Evolutionary conservation across 2,888 invertebrate genomes (phyloP), one percentile per base, ranked within the genome.

Genomic region (Achlya flavicornis): DNA sequence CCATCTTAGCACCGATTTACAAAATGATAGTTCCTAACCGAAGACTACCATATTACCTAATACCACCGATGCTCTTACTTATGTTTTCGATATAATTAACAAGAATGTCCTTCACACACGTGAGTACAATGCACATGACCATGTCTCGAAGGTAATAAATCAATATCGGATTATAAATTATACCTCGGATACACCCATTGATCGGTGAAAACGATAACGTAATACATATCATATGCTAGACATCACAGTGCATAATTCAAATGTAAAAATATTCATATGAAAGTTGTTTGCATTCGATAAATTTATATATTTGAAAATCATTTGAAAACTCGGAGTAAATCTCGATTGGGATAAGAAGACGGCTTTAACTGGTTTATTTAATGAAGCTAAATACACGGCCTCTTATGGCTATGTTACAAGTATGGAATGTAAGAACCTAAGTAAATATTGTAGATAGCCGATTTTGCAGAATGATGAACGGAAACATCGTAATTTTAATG

Each of bases 191-290:
- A 35, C 35, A 35, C 35, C 7, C 4, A 16, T 48, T 48, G 53
- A 53, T 19, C 19, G 53, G 53, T 19, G 16, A 19, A 53, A 53
- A 53, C 38, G n/a, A 59, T 16, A 38, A 16, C 38, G 16, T 35
- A 41, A 41, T 41, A 41, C 0, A 38, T 35, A 38, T 32, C 8
- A 11, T 59, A 14, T 6, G 16, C 14, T 58, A 10, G 3, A 16
- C 58, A 33, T 35, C 58, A 58, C 12, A 4, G 16, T 8, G 5
- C 14, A 38, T 35, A 35, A 59, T 53, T 53, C n/a, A 4, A 19
- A 38, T 59, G 58, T 33, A 16, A 59, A 59, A 35, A 38, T 59
- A 59, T 59, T 59, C 58, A 59, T 35, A 59, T 35, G 58, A 59
- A 16, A 59, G 35, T 38, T 35, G 38, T 38, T 59, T 38, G 11